Base-by-base conservation (phyloP, 1,140 invertebrate species). In the Saxidomus purpurata region DNA sequence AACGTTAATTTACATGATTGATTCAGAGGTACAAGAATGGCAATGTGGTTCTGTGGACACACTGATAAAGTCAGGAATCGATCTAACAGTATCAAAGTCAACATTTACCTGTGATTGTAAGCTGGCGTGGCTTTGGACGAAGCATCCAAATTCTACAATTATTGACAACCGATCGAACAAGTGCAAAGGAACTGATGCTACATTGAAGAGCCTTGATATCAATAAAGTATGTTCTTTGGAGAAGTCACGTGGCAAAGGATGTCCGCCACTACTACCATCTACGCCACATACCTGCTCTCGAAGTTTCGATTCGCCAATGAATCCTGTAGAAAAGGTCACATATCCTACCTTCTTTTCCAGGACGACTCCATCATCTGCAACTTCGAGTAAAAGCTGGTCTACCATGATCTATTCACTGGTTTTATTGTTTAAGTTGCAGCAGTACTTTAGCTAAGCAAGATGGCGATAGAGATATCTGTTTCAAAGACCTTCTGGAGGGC, bases 51-150 rank as follows among this genome's bases (percentile, higher is more conserved):
- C 47, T n/a, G 1, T 87, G 0, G 76, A 61, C n/a, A 47, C 55
- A 9, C 9, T 69, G 25, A 13, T 40, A 9, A 36, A 43, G 13
- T 19, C 49, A 8, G 52, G 43, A 0, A 79, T 19, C 38, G 34
- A 31, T 40, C 11, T 67, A 3, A 1, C 25, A 4, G 55, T 87
- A 13, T 38, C 52, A 3, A 55, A 47, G 9, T 63, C 55, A 15
- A 59, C 15, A 1, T 79, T 87, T 40, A 76, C 31, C 6, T 87
- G 85, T 59, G 71, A 74, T 25, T 87, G 85, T 25, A 63, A 63
- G 63, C 74, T 87, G 0, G 55, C 71, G 11, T 87, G 85, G 85
- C 49, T 87, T 15, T 87, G 85, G 85, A 63, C 55, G 3, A 82
- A 82, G 13, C 80, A 82, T 43, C 38, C 38, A 8, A 82, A 63